Evolutionary conservation across 2,888 invertebrate genomes (phyloP).

Genomic region (Tetranychus piercei): DNA sequence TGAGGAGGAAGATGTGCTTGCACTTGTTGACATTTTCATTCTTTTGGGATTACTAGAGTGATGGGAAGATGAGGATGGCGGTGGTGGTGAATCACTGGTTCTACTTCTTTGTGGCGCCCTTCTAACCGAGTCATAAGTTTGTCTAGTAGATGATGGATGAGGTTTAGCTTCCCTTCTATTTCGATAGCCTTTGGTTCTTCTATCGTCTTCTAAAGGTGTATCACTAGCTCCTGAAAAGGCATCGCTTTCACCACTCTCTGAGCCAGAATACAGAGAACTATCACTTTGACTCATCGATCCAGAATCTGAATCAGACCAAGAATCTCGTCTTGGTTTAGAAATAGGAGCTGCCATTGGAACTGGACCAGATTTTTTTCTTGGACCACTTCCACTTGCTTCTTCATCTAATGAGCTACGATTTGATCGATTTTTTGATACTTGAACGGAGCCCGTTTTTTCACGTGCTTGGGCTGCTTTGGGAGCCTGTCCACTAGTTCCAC

Average conservation of each 20-base stretch:
- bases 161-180: not conserved
- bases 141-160: too few species aligned
- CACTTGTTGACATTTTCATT: slow-evolving; percentile 2
- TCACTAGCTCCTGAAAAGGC: not conserved
- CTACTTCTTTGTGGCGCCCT: too few species aligned
- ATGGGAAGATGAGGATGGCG: not conserved
- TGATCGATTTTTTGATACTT: not conserved
- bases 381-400: not conserved
- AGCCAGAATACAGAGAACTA: slow-evolving; percentile 16
- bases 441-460: not conserved
- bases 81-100: too few species aligned
- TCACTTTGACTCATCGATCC: slow-evolving; percentile 15
- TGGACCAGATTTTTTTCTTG: not conserved
- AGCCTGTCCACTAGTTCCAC: not conserved
- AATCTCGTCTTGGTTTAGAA: slow-evolving; percentile 7
- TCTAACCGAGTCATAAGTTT: too few species aligned
- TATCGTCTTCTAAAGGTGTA: not conserved
- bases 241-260: slow-evolving; percentile 12
- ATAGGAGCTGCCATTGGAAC: not conserved
- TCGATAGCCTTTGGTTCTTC: not conserved
- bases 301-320: slow-evolving; percentile 19
- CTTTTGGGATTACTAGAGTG: not conserved
- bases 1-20: not conserved
- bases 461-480: not conserved
- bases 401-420: not conserved